Percentiles rank a stretch among this genome's conserved stretches.
These are phyloP conservation scores for Brachionus rubens DNA, from an alignment of 1,140 invertebrate genomes.

Conservation along the genomic window DNA sequence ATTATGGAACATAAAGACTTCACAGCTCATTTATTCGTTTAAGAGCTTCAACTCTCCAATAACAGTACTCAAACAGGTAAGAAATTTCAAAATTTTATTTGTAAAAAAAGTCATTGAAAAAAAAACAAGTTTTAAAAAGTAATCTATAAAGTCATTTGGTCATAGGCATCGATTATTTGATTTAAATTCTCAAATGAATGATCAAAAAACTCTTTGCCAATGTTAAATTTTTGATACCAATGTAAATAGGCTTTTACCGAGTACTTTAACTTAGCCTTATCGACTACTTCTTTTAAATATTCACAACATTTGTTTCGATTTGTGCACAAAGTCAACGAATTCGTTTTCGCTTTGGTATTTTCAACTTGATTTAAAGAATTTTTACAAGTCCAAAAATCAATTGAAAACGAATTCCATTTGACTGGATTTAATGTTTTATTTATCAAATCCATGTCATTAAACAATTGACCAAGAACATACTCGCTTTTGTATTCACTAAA, in stretches of 20 bases:
- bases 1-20: conserved; percentile 80
- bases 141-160: conserved; percentile 10
- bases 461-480: conserved; percentile 4
- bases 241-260: conserved; percentile 7
- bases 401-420: conserved; percentile 20
- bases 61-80: conserved; percentile 68
- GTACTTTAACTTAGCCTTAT: conserved; percentile 19
- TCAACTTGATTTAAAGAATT: background rate
- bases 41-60: conserved; percentile 72
- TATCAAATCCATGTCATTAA: background rate
- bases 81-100: background rate
- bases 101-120: too few species aligned
- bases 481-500: conserved; percentile 23
- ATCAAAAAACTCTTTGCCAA: background rate
- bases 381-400: conserved; percentile 27
- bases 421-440: conserved; percentile 18
- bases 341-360: conserved; percentile 6
- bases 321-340: conserved; percentile 4
- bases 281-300: conserved; percentile 1
- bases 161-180: background rate
- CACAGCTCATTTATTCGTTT: conserved; percentile 69
- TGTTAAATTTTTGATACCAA: conserved; percentile 31
- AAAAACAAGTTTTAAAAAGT: background rate
- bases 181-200: conserved; percentile 23
- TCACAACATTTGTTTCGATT: conserved; percentile 20